Evolutionary conservation across 2,888 invertebrate genomes (phyloP).

Genomic region (Abrostola triplasia): DNA sequence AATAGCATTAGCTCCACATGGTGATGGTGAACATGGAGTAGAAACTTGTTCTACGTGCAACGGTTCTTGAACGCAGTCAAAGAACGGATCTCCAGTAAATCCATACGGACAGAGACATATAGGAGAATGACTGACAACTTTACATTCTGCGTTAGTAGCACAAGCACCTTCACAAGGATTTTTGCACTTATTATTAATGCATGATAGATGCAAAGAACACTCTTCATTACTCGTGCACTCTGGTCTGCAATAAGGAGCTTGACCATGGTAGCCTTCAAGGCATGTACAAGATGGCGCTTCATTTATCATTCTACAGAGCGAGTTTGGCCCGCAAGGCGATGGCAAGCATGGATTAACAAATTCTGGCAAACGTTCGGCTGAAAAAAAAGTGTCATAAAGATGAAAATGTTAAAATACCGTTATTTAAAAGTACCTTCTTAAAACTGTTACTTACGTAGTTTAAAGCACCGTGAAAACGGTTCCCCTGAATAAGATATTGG

Average conservation of each 20-base stretch:
- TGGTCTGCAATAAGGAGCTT: conserved; percentile 93
- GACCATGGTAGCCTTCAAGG: conserved; percentile 90
- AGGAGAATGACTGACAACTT: conserved; percentile 93
- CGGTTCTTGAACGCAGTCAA: conserved; percentile 86
- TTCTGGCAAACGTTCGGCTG: conserved; percentile 85
- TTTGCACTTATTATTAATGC: conserved; percentile 92
- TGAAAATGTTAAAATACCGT: background rate
- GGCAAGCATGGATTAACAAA: conserved; percentile 91
- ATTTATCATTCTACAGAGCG: conserved; percentile 91
- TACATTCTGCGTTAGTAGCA: conserved; percentile 92
- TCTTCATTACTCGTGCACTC: conserved; percentile 94
- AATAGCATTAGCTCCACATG: conserved; percentile 90
- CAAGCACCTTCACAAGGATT: conserved; percentile 93
- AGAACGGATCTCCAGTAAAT: conserved; percentile 93
- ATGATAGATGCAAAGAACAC: conserved; percentile 91
- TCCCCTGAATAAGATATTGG: conserved; percentile 90
- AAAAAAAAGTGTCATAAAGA: conserved; percentile 49
- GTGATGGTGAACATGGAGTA: conserved; percentile 89
- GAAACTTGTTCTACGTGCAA: conserved; percentile 72
- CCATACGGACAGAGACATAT: conserved; percentile 91
- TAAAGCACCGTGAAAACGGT: conserved; percentile 90
- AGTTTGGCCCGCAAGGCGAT: conserved; percentile 93
- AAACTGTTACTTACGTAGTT: conserved; percentile 80
- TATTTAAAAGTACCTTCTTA: background rate
- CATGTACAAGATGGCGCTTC: conserved; percentile 93